Evolutionary conservation across 2,888 invertebrate genomes (phyloP), one percentile per base, ranked within the genome.

Genomic region (Carterocephalus palaemon): DNA sequence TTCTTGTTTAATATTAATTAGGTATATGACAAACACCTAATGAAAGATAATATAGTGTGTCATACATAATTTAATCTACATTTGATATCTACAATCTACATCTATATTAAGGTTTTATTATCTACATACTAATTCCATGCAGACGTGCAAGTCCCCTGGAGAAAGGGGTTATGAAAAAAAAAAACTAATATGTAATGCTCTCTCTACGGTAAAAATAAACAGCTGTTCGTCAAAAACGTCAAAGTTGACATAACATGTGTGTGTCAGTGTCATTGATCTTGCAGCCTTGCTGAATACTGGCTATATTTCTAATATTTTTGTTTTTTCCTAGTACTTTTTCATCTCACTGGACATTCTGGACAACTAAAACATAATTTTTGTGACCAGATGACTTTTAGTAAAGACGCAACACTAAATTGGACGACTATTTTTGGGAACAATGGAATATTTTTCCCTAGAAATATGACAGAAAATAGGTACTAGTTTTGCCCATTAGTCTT

Each of bases 391-490:
- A 80, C 79, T 68, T 81, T 74, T 71, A 74, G 68, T 22, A 71
- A 64, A 60, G 64, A 58, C 53, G 53, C 66, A 28, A 59, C 66
- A 34, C 49, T 67, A 32, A 68, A 73, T 59, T 79, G 74, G 75
- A 74, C 69, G 51, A 62, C 54, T 56, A 67, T 54, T 60, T 56
- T 72, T 59, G 73, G 59, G 53, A 73, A 65, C 68, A 75, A 83
- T 82, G 82, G 71, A 49, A 70, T 70, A 63, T 62, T 64, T 63
- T 52, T 66, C 51, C 62, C 65, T 59, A 67, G 65, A 69, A 73
- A 59, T 62, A 85, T 86, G 85, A 75, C 85, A 75, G 84, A 77
- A 63, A 86, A 86, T 75, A 82, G 82, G 84, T 84, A 69, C 24
- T 28, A 51, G 37, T 36, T 39, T 29, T 7, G 17, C 29, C 10